Base-by-base conservation (phyloP, 2,888 invertebrate genomes). In the Oligia latruncula region DNA sequence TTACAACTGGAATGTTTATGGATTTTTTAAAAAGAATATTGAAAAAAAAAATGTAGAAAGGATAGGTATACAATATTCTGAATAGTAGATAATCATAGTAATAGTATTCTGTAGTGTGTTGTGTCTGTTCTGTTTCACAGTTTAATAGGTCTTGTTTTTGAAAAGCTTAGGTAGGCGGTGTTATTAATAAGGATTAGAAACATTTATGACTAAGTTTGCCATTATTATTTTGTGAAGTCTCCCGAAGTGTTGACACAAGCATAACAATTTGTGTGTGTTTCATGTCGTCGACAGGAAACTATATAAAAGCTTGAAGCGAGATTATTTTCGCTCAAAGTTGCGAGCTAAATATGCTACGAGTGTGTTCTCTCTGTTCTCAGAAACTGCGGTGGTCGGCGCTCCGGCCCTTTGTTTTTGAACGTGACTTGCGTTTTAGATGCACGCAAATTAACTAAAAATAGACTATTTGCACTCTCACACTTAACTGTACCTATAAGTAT, bases 401-500 rank as follows among this genome's bases (percentile, higher is more conserved):
- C 76, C 77, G 75, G 89, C 92, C 93, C 93, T 95, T 96, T 95
- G 95, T 95, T 96, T 95, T 94, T 93, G 90, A 93, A 95, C 95
- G 96, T 95, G 95, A 96, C 95, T 95, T 90, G 94, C 91, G 91
- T 92, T 93, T 95, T 94, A 94, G 93, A 92, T 93, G 94, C 92
- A 94, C 94, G 95, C 95, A 93, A 95, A 95, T 95, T 94, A 92
- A 91, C 93, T 96, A 94, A 95, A 94, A 95, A 95, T 95, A 95
- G 92, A 90, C 82, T 89, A 91, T 91, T 92, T 90, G 87, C 89
- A 91, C 90, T 91, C 88, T 90, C 88, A 85, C 87, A 89, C 87
- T 85, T 86, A 84, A 88, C 88, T 87, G 89, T 89, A 35, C 35
- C 35, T 35, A 88, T 86, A 65, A n/a, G 81, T 70, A 87, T 80